Base-by-base conservation (phyloP, 2,797 vertebrate genomes). In the Mallotus villosus region DNA sequence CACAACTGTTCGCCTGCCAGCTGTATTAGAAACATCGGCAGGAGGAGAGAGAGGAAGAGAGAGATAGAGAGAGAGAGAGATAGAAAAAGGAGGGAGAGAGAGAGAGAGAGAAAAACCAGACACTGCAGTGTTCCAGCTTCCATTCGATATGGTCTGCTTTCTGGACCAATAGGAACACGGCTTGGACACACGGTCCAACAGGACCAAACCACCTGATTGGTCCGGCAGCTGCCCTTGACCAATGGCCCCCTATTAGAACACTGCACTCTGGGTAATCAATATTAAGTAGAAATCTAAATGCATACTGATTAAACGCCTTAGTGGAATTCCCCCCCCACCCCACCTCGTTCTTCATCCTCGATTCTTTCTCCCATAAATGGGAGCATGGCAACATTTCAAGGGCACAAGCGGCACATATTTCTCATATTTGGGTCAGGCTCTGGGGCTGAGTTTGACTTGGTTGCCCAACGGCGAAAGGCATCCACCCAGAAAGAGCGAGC, bases 341-440 rank as follows among this genome's bases (percentile, higher is more conserved):
- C 32, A 24, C 19, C 59, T 79, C 14, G 2, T 41, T 11, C 37
- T 41, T 9, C 66, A 34, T 86, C 76, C 84, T 51, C 89, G 87
- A 80, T 69, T 78, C 46, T 63, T n/a, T 3, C 68, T 78, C 60
- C 65, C 12, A 51, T 14, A 82, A 58, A 34, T 22, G 53, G 72
- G 79, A 80, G 68, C 82, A 80, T 72, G 79, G 24, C 60, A 86
- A 77, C 71, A 29, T 61, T 84, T 89, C 88, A 92, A 91, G 88
- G 90, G 78, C 89, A 84, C 77, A 71, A 72, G 69, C 70, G 75
- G 82, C 78, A 86, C 78, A 67, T 41, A 41, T 58, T 74, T 78
- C 51, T 84, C 82, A 77, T 86, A 90, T 91, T 78, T 89, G 83
- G 91, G 89, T 90, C 89, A 90, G 78, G 82, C 71, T 62, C 66